Conservation (phyloP, 1,140 invertebrate genomes). For the Prorops nasuta region DNA sequence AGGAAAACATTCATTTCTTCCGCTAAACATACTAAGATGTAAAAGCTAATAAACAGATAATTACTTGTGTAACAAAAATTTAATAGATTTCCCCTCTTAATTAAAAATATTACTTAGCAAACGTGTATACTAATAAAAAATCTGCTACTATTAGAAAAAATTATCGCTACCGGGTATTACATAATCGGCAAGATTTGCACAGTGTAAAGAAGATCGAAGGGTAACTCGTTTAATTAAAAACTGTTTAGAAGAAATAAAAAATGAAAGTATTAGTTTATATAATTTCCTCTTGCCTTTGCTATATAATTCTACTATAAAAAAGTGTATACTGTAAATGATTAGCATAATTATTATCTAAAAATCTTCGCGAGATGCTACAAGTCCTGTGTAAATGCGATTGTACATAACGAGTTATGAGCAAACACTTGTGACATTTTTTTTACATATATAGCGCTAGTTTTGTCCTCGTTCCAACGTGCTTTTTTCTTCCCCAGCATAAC, state of each 20-base stretch:
- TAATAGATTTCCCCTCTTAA: too few relatives aligned
- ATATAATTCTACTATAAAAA: too few relatives aligned
- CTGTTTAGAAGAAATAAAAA: too few relatives aligned
- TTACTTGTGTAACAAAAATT: too few relatives aligned
- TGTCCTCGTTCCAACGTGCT: slow-evolving; percentile 13
- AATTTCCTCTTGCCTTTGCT: too few relatives aligned
- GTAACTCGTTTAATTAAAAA: neutral
- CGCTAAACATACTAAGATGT: too few relatives aligned
- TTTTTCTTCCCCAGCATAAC: slow-evolving; percentile 15
- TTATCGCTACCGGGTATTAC: neutral
- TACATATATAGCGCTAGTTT: slow-evolving; percentile 20
- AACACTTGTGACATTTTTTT: slow-evolving; percentile 20
- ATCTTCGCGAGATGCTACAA: slow-evolving; percentile 14
- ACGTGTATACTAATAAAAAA: too few relatives aligned
- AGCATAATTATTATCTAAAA: neutral
- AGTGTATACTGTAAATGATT: too few relatives aligned
- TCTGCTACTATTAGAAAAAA: neutral
- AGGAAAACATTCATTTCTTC: too few relatives aligned
- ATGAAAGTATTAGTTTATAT: too few relatives aligned
- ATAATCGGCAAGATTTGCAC: neutral
- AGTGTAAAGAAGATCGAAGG: neutral
- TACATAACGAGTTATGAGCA: slow-evolving; percentile 32
- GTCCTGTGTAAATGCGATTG: slow-evolving; percentile 29
- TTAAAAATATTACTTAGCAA: too few relatives aligned
- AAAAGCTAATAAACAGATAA: too few relatives aligned